Base-by-base conservation (phyloP, 2,888 invertebrate genomes). In the Clivina fossor region DNA sequence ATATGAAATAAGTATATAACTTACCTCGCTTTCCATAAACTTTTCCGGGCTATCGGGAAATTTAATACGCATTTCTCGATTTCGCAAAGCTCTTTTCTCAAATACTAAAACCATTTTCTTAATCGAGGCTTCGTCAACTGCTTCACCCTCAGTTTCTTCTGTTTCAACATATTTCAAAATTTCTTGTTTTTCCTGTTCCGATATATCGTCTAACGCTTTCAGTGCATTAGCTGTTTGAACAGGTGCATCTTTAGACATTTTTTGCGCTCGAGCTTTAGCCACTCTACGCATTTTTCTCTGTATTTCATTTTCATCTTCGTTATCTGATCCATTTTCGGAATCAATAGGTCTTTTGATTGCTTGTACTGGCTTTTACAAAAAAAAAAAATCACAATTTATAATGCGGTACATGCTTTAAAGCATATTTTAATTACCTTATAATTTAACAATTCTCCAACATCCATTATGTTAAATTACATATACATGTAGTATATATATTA, bases 61-160 rank as follows among this genome's bases (percentile, higher is more conserved):
- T 74, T 99, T 99, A 9, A 99, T 97, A 61, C 99, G 81, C 90
- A 97, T 92, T 76, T 99, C 98, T 71, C 97, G 90, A 72, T 99
- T 99, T 69, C 86, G 90, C 5, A 95, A 77, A 43, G 91, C 89
- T 68, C 92, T 84, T 71, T 99, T 98, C 69, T 99, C 99, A 78
- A 98, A 95, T 59, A 91, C 83, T 9, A 96, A 77, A 16, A 97
- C 84, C 69, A 97, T 82, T 69, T 90, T 87, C 68, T 96, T 96
- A 5, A 97, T 79, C 8, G 86, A 84, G 19, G 84, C 81, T 63
- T 96, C 96, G 77, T 97, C 94, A 38, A 97, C 74, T 1, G 86
- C 81, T 70, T 93, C 93, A n/a, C 86, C 86, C 74, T 90, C 86
- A 4, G 85, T 83, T 32, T 84, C 86, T 76, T 90, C 90, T 47